These are phyloP conservation scores for Cliona cf. orientalis DNA, from an alignment of 37 sponge, comb jelly and placozoan genomes.

Conservation along the genomic window DNA sequence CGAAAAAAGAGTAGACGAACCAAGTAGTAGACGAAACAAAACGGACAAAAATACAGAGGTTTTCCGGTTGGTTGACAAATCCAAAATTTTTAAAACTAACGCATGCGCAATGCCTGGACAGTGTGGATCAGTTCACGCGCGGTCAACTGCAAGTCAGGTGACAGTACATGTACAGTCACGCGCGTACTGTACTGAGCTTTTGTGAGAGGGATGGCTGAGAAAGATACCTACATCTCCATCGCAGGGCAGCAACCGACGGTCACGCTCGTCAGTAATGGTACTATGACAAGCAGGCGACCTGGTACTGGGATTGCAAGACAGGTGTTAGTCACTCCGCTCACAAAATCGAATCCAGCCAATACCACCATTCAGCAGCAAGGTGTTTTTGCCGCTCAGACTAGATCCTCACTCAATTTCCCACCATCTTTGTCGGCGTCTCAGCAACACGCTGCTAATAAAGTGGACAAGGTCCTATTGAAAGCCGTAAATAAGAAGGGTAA, in stretches of 20 bases:
- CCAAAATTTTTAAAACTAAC: neutral
- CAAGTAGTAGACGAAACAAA: too few relatives aligned
- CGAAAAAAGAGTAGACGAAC: too few relatives aligned
- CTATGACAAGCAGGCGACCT: neutral
- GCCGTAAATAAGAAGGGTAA: conserved; percentile 8
- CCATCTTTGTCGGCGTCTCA: neutral
- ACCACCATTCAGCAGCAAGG: neutral
- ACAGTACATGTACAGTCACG: neutral
- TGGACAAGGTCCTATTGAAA: neutral
- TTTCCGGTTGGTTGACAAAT: conserved; percentile 19
- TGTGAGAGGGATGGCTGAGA: neutral
- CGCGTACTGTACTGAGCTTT: too few relatives aligned
- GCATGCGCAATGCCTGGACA: neutral
- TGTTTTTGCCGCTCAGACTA: neutral
- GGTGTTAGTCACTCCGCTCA: conserved; percentile 8
- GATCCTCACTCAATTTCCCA: neutral
- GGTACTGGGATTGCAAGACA: neutral
- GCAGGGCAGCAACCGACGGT: neutral
- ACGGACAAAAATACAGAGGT: conserved; percentile 20
- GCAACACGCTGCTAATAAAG: neutral
- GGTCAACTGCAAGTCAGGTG: conserved; percentile 4
- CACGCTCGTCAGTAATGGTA: neutral
- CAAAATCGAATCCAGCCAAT: neutral
- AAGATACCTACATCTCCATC: neutral
- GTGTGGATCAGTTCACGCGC: neutral